These are phyloP conservation scores for Dermochelys coriacea DNA, from an alignment of 2,797 vertebrate species.

Conservation along the genomic window DNA sequence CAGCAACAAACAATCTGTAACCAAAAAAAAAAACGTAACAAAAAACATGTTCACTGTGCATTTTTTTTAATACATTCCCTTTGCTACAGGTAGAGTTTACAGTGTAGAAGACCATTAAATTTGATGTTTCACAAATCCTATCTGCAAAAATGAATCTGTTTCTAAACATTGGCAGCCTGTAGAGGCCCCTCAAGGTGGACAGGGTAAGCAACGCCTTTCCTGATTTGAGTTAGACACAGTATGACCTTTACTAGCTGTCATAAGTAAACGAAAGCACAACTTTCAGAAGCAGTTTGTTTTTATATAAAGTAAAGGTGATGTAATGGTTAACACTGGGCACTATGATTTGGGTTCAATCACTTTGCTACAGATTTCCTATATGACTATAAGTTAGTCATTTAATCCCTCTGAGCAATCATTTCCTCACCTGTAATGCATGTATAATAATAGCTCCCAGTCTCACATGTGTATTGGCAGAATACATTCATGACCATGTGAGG, in stretches of 20 bases:
- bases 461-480: no score
- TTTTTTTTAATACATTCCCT: conserved; percentile 4
- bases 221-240: not conserved
- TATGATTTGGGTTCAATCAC: accelerated
- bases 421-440: not conserved
- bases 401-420: not conserved
- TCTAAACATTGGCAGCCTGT: conserved; percentile 1
- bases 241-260: not conserved
- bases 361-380: not conserved
- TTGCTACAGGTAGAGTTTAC: conserved; percentile 60
- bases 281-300: not conserved
- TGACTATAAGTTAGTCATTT: not conserved
- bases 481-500: no score
- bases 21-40: conserved; percentile 58
- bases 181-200: accelerated
- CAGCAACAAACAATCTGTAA: conserved; percentile 70
- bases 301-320: not conserved
- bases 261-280: not conserved
- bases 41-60: conserved; percentile 42
- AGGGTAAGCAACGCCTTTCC: not conserved
- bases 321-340: accelerated
- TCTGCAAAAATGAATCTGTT: conserved; percentile 52
- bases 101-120: conserved; percentile 56
- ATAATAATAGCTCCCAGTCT: not conserved
- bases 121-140: conserved; percentile 51